Evolutionary conservation across 1,140 invertebrate species (phyloP), one percentile per base, ranked within the genome.

Genomic region (Brachionus calyciflorus): DNA sequence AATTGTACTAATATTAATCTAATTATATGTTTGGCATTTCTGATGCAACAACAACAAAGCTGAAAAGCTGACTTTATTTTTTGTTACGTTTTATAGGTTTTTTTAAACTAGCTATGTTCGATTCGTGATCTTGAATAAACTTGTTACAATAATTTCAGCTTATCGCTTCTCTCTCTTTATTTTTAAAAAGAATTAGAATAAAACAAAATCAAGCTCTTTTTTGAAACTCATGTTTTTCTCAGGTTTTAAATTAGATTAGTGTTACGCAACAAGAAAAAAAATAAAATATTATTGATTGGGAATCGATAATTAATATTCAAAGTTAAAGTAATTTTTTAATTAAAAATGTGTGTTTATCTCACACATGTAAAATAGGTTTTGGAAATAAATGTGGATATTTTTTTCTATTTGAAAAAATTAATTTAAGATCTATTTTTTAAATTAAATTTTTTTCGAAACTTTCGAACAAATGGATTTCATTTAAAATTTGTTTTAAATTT

Each of bases 21-120:
- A 60, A 60, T 60, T 60, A 60, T 60, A 60, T 60, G 55, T 60
- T 60, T 60, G 55, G 55, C 55, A 60, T 60, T 60, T 21, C n/a
- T 17, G 30, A 37, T 33, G 37, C 30, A 60, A 60, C 14, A 37
- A 33, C 26, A 37, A 28, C 33, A 60, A 60, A 60, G 55, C 30
- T 33, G 28, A 37, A 19, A 37, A 17, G 19, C 37, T 33, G 37
- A 37, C 30, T 17, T 28, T n/a, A n/a, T n/a, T n/a, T n/a, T n/a
- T n/a, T n/a, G n/a, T n/a, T n/a, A n/a, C 9, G 30, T 33, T 60
- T 21, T 60, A 33, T 33, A 37, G 37, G 55, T 28, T 60, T 9
- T 60, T 60, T 41, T 49, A n/a, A n/a, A n/a, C n/a, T 49, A n/a
- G 12, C 17, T 37, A 37, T 37, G 9, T 37, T 37, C 33, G 9